Evolutionary conservation across 2,888 invertebrate species (phyloP).

Genomic region (Hofmannophila pseudospretella): DNA sequence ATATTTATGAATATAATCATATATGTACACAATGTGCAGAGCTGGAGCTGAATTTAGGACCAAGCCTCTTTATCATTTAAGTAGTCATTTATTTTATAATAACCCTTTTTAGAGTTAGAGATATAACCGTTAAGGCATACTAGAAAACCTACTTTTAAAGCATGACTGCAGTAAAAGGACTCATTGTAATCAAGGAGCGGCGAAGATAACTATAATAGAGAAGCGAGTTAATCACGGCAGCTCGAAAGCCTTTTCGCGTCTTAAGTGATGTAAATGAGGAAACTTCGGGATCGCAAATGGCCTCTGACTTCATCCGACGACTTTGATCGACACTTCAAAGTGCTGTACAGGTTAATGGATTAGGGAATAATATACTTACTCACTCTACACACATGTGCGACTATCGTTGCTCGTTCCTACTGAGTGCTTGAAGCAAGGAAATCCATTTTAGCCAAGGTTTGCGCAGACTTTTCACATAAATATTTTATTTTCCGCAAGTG

Average conservation of each 20-base stretch:
- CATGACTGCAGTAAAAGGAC: slow-evolving; percentile 30
- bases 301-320: slow-evolving; percentile 55
- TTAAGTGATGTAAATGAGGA: slow-evolving; percentile 68
- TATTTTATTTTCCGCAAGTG: not conserved
- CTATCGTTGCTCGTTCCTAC: not conserved
- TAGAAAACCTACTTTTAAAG: too few relatives aligned
- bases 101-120: too few relatives aligned
- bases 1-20: too few relatives aligned
- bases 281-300: slow-evolving; percentile 62
- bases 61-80: too few relatives aligned
- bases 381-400: not conserved
- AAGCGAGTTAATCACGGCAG: slow-evolving; percentile 49
- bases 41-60: too few relatives aligned
- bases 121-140: too few relatives aligned
- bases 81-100: too few relatives aligned
- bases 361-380: slow-evolving; percentile 12
- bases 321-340: slow-evolving; percentile 67
- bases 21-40: too few relatives aligned
- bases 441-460: not conserved
- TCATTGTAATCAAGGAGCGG: slow-evolving; percentile 40
- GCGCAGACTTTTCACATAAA: not conserved
- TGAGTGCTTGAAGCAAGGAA: not conserved
- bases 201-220: slow-evolving; percentile 34
- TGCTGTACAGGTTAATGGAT: slow-evolving; percentile 17
- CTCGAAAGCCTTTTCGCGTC: slow-evolving; percentile 56